Base-by-base conservation (phyloP, 2,113 vertebrate species). In the Hylia prasina region DNA sequence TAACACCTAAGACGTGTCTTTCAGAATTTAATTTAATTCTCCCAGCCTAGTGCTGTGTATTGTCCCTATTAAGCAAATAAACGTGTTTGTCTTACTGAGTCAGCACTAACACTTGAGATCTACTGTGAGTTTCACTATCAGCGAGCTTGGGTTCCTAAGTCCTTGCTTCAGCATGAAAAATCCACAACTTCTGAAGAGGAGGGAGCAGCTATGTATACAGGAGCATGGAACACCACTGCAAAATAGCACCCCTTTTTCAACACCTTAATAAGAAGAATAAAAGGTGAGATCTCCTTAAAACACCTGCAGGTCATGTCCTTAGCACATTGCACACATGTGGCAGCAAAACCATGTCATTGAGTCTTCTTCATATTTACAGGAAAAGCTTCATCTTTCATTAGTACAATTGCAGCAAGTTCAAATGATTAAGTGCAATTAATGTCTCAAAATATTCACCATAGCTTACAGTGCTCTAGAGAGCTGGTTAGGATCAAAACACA, bases 1-100 rank as follows among this genome's bases (percentile, higher is more conserved):
- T 47, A 91, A n/a, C 23, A 76, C 18, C 28, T 57, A 66, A 42
- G 7, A 50, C 6, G 4, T 58, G n/a, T 47, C 31, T 93, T 79
- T 77, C 54, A 85, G 50, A 82, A 35, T 57, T n/a, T 73, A 71
- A 92, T 93, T 77, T 78, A 93, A 87, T 61, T 58, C 10, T 94
- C 3, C 25, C 90, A 90, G 65, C 61, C 84, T 64, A 79, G 24
- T 40, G 76, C 8, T 0, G 1, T 37, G 56, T 77, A 28, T 54
- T 90, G 71, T 92, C 58, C 83, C 30, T 79, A 1, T 89, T 60
- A 82, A 48, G 18, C 40, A 78, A 87, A 82, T 44, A 15, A 71
- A 71, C 1, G 1, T 75, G 7, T 78, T 16, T 68, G 40, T 71
- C 31, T 60, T 80, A 22, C 13, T 35, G 35, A 60, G 22, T 25